Evolutionary conservation across 1,140 invertebrate genomes (phyloP).

Genomic region (Oncopodura yosiiana): DNA sequence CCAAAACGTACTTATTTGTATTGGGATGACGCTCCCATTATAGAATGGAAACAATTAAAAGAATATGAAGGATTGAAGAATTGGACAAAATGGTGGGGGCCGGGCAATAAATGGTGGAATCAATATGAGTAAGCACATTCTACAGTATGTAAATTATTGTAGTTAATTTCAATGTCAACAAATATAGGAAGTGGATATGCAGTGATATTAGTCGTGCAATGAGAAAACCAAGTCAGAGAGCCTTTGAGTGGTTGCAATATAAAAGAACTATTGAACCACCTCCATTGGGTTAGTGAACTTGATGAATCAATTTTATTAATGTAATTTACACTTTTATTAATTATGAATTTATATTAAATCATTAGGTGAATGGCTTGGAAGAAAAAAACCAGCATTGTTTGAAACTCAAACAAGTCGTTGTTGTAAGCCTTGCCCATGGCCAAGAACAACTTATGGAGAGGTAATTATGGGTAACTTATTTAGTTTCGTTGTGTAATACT

Average conservation of each 20-base stretch:
- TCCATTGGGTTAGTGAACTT: slow-evolving; percentile 9
- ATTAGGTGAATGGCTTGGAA: slow-evolving; percentile 17
- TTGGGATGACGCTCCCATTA: slow-evolving; percentile 10
- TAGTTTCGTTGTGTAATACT: not conserved
- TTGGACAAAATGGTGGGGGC: slow-evolving; percentile 15
- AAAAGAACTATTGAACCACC: not conserved
- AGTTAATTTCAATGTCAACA: not conserved
- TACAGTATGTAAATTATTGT: not conserved
- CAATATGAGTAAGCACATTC: slow-evolving; percentile 8
- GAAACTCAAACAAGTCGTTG: slow-evolving; percentile 8
- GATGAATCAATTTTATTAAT: not conserved
- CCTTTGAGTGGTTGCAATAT: slow-evolving; percentile 22
- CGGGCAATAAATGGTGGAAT: slow-evolving; percentile 9
- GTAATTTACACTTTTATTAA: not conserved
- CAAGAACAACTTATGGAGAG: slow-evolving; percentile 25
- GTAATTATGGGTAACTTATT: not conserved
- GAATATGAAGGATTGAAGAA: slow-evolving; percentile 19
- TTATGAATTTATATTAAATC: slow-evolving; percentile 11
- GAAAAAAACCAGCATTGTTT: slow-evolving; percentile 11
- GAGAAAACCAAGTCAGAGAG: slow-evolving; percentile 24
- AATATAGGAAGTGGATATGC: slow-evolving; percentile 23
- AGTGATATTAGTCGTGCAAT: slow-evolving; percentile 19
- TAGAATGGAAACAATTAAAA: slow-evolving; percentile 18
- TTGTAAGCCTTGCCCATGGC: slow-evolving; percentile 23
- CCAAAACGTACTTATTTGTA: slow-evolving; percentile 13